phyloP scores from a whole-genome alignment of 2,888 invertebrate genomes.

The Nymphalis c-album region DNA sequence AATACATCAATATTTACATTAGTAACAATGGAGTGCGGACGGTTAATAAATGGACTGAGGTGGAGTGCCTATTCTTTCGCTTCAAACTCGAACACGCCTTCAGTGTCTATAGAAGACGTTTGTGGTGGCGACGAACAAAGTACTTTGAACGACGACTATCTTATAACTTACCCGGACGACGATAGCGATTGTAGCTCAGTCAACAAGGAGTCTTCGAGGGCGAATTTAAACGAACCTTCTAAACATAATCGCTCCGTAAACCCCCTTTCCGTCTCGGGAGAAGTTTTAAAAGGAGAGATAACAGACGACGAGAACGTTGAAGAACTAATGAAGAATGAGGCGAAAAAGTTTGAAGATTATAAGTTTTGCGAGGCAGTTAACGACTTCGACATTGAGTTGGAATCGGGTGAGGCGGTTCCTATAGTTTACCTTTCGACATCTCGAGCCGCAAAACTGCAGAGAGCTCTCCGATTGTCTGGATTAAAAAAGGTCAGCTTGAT shows the following conservation, averaged over 20 bases:
- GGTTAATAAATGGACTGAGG: slow-evolving; percentile 54
- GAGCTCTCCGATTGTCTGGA: slow-evolving; percentile 80
- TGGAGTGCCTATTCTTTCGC: slow-evolving; percentile 61
- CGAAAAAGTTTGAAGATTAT: slow-evolving; percentile 70
- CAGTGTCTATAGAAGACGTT: slow-evolving; percentile 53
- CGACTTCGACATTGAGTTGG: slow-evolving; percentile 75
- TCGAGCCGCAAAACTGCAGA: slow-evolving; percentile 77
- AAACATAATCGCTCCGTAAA: slow-evolving; percentile 64
- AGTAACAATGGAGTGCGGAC: slow-evolving; percentile 65
- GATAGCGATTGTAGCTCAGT: slow-evolving; percentile 48
- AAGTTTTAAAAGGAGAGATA: slow-evolving; percentile 68
- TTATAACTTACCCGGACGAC: slow-evolving; percentile 63
- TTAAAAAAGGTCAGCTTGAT: slow-evolving; percentile 78
- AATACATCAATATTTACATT: slow-evolving; percentile 42
- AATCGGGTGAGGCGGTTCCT: slow-evolving; percentile 66
- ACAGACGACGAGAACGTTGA: slow-evolving; percentile 58
- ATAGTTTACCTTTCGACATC: slow-evolving; percentile 77
- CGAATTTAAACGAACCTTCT: slow-evolving; percentile 48
- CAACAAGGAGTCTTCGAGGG: slow-evolving; percentile 46
- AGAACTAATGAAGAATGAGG: slow-evolving; percentile 68
- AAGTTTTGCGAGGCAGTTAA: slow-evolving; percentile 73
- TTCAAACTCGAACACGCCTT: slow-evolving; percentile 49
- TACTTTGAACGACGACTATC: slow-evolving; percentile 57
- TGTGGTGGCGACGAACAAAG: slow-evolving; percentile 49
- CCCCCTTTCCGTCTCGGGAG: slow-evolving; percentile 64